phyloP scores from a whole-genome alignment of 2,797 vertebrate genomes.

The Gadopsis marmoratus region DNA sequence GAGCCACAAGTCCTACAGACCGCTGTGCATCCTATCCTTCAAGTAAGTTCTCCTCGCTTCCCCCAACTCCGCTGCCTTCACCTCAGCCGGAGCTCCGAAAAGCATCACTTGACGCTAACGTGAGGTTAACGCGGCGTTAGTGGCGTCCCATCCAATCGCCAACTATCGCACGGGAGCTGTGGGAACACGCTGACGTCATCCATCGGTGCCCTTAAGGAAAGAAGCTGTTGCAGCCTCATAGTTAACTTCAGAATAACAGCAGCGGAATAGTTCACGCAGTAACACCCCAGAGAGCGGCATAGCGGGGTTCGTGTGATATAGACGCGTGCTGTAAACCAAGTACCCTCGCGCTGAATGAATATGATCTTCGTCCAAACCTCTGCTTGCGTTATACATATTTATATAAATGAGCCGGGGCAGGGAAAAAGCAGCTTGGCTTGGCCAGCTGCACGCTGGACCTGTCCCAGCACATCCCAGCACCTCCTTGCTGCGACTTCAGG shows the following conservation, averaged over 20 bases:
- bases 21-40: conserved; percentile 95
- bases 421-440: neutral
- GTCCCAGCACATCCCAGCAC: conserved; percentile 9
- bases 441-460: neutral
- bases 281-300: neutral
- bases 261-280: fast-evolving
- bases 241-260: conserved; percentile 19
- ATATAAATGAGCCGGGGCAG: neutral
- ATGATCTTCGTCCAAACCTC: neutral
- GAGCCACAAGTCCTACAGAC: conserved; percentile 98
- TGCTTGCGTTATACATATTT: neutral
- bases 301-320: neutral
- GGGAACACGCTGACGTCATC: conserved; percentile 52
- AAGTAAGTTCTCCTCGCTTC: conserved; percentile 85
- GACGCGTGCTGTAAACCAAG: neutral
- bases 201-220: neutral
- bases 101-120: neutral
- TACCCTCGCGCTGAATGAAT: too few species aligned
- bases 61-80: neutral
- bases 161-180: neutral
- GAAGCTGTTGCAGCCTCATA: conserved; percentile 4
- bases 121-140: too few species aligned
- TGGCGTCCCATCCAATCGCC: neutral
- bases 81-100: neutral
- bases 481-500: neutral